phyloP scores from a whole-genome alignment of 2,797 vertebrate species.

The Orestias chungarensis region DNA sequence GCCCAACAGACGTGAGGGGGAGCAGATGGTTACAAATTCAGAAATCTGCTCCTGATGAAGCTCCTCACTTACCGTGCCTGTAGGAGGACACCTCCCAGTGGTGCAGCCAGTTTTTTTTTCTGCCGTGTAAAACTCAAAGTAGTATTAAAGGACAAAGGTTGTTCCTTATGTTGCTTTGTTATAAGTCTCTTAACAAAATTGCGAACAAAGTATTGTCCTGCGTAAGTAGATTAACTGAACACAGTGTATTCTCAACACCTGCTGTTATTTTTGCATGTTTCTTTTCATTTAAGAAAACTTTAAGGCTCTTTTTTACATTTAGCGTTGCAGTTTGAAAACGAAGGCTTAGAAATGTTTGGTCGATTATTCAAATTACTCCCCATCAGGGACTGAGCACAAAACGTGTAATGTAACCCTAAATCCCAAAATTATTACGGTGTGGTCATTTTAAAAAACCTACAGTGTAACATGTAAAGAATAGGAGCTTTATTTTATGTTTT shows the following conservation, averaged over 20 bases:
- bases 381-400: not conserved
- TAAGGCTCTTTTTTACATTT: not conserved
- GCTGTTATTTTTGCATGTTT: no score
- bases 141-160: conserved; percentile 44
- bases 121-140: conserved; percentile 37
- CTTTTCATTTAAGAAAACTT: not conserved
- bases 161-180: conserved; percentile 38
- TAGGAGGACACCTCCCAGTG: conserved; percentile 9
- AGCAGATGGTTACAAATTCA: conserved; percentile 69
- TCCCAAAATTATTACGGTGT: not conserved
- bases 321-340: not conserved
- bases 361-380: not conserved
- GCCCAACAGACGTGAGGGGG: conserved; percentile 66
- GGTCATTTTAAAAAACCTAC: not conserved
- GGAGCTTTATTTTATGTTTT: no score
- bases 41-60: conserved; percentile 72
- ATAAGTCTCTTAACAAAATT: conserved; percentile 28
- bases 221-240: not conserved
- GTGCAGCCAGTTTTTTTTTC: conserved; percentile 23
- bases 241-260: no score
- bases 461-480: not conserved
- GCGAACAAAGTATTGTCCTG: not conserved
- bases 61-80: conserved; percentile 54
- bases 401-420: not conserved
- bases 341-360: not conserved